These are phyloP conservation scores for Hypotaenidia philippensis DNA, from an alignment of 2,797 vertebrate genomes.

Conservation along the genomic window DNA sequence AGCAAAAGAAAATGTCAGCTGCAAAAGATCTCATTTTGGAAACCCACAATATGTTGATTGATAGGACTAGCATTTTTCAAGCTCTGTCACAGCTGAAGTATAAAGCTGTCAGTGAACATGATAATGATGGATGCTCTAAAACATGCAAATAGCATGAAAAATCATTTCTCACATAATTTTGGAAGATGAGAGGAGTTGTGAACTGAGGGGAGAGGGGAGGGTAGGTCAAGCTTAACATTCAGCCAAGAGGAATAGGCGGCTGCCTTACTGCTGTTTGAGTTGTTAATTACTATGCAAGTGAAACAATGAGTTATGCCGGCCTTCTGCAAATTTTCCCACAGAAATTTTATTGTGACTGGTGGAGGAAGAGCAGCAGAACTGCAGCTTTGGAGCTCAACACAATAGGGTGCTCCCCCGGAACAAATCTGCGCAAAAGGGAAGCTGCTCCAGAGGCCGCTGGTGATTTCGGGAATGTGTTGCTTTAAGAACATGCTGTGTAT, in stretches of 20 bases:
- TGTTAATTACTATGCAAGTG: slow-evolving; percentile 68
- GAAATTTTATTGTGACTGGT: background rate
- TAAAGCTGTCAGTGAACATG: slow-evolving; percentile 70
- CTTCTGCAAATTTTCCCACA: slow-evolving; percentile 39
- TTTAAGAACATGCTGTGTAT: background rate
- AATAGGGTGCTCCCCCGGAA: background rate
- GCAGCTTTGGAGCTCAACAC: background rate
- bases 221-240: slow-evolving; percentile 65
- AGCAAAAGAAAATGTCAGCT: slow-evolving; percentile 50
- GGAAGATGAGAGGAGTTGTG: slow-evolving; percentile 71
- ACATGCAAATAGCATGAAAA: slow-evolving; percentile 76
- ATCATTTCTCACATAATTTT: slow-evolving; percentile 77
- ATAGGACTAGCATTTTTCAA: slow-evolving; percentile 76
- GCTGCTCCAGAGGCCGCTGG: background rate
- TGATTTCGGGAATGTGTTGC: background rate
- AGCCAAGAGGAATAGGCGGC: slow-evolving; percentile 47
- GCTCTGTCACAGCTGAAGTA: slow-evolving; percentile 76
- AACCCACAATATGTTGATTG: slow-evolving; percentile 69
- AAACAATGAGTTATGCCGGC: slow-evolving; percentile 20
- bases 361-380: background rate
- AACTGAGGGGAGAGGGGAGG: slow-evolving; percentile 58
- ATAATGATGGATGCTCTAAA: slow-evolving; percentile 78
- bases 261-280: background rate
- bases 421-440: background rate
- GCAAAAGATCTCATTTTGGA: slow-evolving; percentile 61